Percentiles rank a stretch among this genome's conserved stretches.
phyloP scores from a whole-genome alignment of 2,888 invertebrate genomes.

The Thymelicus sylvestris region DNA sequence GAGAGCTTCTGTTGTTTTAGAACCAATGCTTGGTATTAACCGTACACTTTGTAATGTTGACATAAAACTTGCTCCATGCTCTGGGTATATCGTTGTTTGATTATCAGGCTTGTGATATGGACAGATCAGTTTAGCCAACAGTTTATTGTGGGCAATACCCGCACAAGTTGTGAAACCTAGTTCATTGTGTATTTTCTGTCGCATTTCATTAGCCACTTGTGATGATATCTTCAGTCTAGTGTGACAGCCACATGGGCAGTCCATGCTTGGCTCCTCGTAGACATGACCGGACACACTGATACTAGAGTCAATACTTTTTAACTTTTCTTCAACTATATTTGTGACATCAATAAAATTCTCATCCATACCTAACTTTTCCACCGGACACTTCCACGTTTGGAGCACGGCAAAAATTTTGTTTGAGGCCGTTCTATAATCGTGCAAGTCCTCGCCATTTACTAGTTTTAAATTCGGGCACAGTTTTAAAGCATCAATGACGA shows the following conservation, averaged over 20 bases:
- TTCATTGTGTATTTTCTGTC: constrained; percentile 87
- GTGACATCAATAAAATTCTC: constrained; percentile 94
- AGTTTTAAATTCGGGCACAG: constrained; percentile 90
- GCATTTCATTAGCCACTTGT: constrained; percentile 90
- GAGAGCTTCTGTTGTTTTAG: constrained; percentile 87
- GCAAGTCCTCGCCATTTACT: constrained; percentile 93
- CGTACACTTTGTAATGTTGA: constrained; percentile 85
- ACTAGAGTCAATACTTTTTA: constrained; percentile 65
- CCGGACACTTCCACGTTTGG: constrained; percentile 88
- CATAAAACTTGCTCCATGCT: constrained; percentile 87
- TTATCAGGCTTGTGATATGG: constrained; percentile 91
- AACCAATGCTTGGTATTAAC: constrained; percentile 91
- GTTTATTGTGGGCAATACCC: constrained; percentile 93
- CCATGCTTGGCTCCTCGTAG: constrained; percentile 80
- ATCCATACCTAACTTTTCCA: constrained; percentile 93
- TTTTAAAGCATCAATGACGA: constrained; percentile 89
- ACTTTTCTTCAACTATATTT: constrained; percentile 84
- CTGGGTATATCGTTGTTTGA: constrained; percentile 91
- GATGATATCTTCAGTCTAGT: constrained; percentile 88
- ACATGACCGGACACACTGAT: constrained; percentile 83
- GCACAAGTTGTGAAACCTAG: constrained; percentile 92
- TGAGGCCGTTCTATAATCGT: constrained; percentile 91
- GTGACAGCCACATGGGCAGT: constrained; percentile 91
- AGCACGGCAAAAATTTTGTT: constrained; percentile 89
- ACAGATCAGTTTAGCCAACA: constrained; percentile 91